Base-by-base conservation (phyloP, 2,113 vertebrate genomes). In the Synchiropus splendidus region DNA sequence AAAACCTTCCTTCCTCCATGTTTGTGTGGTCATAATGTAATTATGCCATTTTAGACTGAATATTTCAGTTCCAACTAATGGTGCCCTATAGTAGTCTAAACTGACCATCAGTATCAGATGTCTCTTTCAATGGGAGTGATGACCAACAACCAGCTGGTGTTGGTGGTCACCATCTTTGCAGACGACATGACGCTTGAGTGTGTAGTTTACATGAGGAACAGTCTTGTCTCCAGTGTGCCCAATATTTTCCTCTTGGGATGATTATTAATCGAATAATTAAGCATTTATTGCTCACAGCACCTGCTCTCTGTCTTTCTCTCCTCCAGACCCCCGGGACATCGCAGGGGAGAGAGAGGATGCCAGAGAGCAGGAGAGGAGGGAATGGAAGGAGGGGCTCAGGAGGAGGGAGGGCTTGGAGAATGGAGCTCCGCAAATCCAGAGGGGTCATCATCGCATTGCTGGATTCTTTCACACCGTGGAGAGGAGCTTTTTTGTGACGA, bases 211-310 rank as follows among this genome's bases (percentile, higher is more conserved):
- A 16, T 36, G 21, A 61, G 68, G 54, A 72, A 69, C 72, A 70
- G 58, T 82, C 38, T 63, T 50, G 45, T 15, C 41, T 17, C 50
- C 54, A 13, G 32, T n/a, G 15, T 36, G 46, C 38, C 2, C 6
- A 64, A 51, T 49, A 37, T 12, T 17, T 53, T 54, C 67, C 87
- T 77, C 86, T 58, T 74, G 83, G 83, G 84, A 87, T 78, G 73
- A 64, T 87, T 88, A 87, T 88, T 89, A 90, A 90, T 89, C 86
- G 87, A 82, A 87, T 91, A 87, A 92, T 92, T 89, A 91, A 89
- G 86, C 85, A 69, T 88, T 85, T 89, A 87, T 90, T 88, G 85
- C 86, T 68, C 67, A 80, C 78, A 81, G 86, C 90, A 90, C 89
- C 91, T 92, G 91, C 82, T 83, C 85, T 86, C 84, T 61, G 72